These are phyloP conservation scores for Rhinolophus sinicus DNA, from an alignment of 2,113 vertebrate genomes.

Conservation along the genomic window DNA sequence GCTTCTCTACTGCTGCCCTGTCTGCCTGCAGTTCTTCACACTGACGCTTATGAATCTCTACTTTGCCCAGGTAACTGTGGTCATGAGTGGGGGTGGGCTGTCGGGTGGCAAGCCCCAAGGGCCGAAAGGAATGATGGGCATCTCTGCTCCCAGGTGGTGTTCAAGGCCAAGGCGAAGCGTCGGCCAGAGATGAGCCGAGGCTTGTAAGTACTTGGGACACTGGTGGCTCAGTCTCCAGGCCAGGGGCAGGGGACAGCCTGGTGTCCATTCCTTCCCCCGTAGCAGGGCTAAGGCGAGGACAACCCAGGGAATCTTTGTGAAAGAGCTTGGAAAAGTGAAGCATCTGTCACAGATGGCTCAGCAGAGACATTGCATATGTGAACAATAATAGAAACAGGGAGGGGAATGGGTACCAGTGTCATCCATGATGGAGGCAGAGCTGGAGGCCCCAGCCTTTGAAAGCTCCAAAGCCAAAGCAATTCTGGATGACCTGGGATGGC, in stretches of 20 bases:
- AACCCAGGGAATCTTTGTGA: not conserved
- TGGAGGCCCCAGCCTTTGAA: not conserved
- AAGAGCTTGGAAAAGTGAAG: not conserved
- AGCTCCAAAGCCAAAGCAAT: not conserved
- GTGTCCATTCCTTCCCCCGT: not conserved
- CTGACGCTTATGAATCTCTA: conserved; percentile 92
- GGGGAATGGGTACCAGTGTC: not conserved
- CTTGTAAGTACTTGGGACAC: conserved; percentile 86
- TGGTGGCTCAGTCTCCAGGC: not conserved
- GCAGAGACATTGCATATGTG: not conserved
- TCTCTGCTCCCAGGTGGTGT: conserved; percentile 87
- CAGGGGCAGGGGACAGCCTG: not conserved
- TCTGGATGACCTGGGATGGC: conserved; percentile 57
- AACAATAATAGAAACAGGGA: not conserved
- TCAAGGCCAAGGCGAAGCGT: conserved; percentile 89
- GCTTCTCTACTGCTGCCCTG: conserved; percentile 93
- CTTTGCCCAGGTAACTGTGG: conserved; percentile 89
- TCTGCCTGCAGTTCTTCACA: conserved; percentile 94
- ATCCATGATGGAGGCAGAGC: not conserved
- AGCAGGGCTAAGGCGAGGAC: not conserved
- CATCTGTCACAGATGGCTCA: not conserved
- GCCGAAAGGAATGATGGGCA: not conserved
- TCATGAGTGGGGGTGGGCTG: not conserved
- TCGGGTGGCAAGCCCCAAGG: not conserved
- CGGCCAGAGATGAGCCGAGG: conserved; percentile 83